Conservation (phyloP, 2,888 invertebrate genomes). For the Achlya flavicornis region DNA sequence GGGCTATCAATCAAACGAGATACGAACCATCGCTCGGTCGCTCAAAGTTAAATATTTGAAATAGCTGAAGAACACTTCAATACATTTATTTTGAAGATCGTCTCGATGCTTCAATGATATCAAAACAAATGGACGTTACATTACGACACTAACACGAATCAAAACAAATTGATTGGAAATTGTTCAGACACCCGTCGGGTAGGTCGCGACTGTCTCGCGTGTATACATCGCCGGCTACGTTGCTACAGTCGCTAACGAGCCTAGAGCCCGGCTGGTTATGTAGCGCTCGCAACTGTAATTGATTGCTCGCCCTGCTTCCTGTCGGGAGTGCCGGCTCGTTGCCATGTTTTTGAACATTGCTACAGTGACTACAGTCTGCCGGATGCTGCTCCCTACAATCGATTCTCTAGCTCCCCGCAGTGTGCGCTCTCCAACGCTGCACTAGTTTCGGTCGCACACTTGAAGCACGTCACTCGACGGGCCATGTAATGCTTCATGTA, state of each 20-base stretch:
- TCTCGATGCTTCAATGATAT: constrained; percentile 3
- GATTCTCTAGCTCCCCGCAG: constrained; percentile 4
- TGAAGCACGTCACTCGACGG: neutral
- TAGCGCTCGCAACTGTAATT: neutral
- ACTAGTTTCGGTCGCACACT: neutral
- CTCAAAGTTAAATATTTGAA: constrained; percentile 4
- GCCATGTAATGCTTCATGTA: constrained; percentile 10
- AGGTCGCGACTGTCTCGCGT: constrained; percentile 1
- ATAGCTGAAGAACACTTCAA: constrained; percentile 6
- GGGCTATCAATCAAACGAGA: neutral
- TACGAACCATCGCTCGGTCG: neutral
- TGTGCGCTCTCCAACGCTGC: neutral
- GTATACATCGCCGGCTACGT: neutral
- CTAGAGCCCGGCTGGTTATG: neutral
- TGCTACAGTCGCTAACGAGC: neutral
- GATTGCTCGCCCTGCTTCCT: constrained; percentile 3
- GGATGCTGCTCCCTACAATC: constrained; percentile 4
- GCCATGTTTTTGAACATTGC: constrained; percentile 5
- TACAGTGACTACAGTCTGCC: constrained; percentile 1
- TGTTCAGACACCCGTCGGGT: constrained; percentile 1
- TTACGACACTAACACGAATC: neutral
- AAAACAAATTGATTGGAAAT: constrained; percentile 8
- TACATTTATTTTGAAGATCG: constrained; percentile 9
- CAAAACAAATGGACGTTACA: constrained; percentile 7
- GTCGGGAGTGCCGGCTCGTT: constrained; percentile 2